Evolutionary conservation across 2,888 invertebrate genomes (phyloP).

Genomic region (Dasypogon diadema): DNA sequence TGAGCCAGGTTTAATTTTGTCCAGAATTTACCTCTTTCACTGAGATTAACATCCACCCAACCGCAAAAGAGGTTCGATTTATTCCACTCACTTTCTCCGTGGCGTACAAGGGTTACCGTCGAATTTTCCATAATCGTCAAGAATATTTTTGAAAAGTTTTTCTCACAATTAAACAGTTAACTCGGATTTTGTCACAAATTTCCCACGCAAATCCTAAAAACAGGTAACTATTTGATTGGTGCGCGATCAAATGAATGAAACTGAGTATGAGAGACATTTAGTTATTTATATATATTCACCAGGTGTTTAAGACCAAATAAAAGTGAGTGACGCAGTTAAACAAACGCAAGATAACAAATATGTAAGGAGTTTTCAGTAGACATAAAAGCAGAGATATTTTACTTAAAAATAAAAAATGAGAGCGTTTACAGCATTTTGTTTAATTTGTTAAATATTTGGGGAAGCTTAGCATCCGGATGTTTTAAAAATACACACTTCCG

Average conservation of each 20-base stretch:
- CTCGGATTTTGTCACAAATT: no score
- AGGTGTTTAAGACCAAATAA: slow-evolving; percentile 25
- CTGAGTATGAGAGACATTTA: neutral
- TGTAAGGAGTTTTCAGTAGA: neutral
- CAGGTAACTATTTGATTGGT: neutral
- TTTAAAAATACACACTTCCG: no score
- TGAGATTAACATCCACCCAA: slow-evolving; percentile 79
- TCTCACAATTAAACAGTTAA: no score
- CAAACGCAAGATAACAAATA: slow-evolving; percentile 22
- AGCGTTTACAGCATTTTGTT: no score
- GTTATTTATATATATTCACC: slow-evolving; percentile 27
- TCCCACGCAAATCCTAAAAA: no score
- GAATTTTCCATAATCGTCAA: slow-evolving; percentile 58
- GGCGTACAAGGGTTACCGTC: slow-evolving; percentile 73
- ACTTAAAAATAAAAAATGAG: no score
- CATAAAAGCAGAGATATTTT: no score
- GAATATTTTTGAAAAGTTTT: neutral
- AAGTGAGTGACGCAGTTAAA: slow-evolving; percentile 14
- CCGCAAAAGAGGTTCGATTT: slow-evolving; percentile 80
- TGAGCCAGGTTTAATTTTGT: no score
- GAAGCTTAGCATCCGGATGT: no score
- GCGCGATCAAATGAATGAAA: neutral
- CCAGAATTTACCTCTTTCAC: slow-evolving; percentile 77
- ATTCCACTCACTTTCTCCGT: slow-evolving; percentile 83
- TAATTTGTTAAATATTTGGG: no score